Evolutionary conservation across 2,888 invertebrate genomes (phyloP), one percentile per base, ranked within the genome.

Genomic region (Eupithecia vulgata): DNA sequence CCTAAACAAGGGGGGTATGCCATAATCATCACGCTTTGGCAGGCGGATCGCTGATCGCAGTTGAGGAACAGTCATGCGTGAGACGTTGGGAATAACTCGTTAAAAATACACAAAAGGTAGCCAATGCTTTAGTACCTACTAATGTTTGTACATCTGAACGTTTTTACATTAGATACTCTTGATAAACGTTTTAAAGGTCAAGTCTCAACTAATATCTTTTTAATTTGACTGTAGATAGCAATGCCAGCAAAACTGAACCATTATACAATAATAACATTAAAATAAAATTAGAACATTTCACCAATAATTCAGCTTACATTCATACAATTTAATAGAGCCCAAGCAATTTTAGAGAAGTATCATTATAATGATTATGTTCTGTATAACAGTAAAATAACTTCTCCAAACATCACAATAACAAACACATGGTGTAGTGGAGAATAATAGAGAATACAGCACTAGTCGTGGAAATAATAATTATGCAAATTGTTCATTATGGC

Each of bases 401-500:
- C 68, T 70, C 62, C 21, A 37, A 74, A 72, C 76, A 48, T 77
- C 61, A 67, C 68, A 77, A 72, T 73, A 73, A 45, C 74, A 72
- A 73, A 75, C 76, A 79, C 76, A 78, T 70, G 79, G 71, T 68
- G 66, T 66, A 52, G 67, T 68, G 75, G 62, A 79, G 76, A 73
- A 77, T 74, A 75, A 73, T 17, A 74, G 77, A 77, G 48, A 48
- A 48, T 25, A 25, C 57, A 13, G 21, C 74, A 75, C 75, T 78
- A 78, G 75, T 76, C 75, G 65, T 68, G 74, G 74, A 68, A 75
- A 76, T 78, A 75, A 78, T 77, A 73, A 78, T 80, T 78, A 80
- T 79, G 77, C 70, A 78, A 80, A 80, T 78, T 76, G 80, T 78
- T 80, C 80, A 74, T 78, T 80, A 80, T 59, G 73, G 75, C 75